Evolutionary conservation across 2,797 vertebrate genomes (phyloP).

Genomic region (Rhyacichthys aspro): DNA sequence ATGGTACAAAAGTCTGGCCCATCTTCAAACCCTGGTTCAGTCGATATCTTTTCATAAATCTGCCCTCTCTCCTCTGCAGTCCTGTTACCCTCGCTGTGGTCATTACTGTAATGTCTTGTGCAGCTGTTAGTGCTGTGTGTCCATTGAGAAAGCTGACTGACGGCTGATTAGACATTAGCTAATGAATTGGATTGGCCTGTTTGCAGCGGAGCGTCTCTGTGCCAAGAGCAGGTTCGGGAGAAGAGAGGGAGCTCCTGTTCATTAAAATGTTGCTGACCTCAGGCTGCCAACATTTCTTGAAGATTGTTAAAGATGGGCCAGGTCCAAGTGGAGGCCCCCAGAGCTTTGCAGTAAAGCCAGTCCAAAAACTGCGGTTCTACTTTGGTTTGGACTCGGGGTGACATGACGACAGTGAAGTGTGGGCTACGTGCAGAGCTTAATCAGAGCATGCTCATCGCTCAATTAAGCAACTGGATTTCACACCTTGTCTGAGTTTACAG

Average conservation of each 20-base stretch:
- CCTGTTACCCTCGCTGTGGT: neutral
- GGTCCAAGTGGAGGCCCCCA: neutral
- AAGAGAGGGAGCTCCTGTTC: neutral
- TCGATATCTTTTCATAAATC: neutral
- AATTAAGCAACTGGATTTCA: no score
- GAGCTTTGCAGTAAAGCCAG: neutral
- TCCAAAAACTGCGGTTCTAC: neutral
- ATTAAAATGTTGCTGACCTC: constrained; percentile 7
- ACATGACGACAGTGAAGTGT: no score
- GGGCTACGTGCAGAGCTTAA: no score
- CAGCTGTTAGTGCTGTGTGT: constrained; percentile 1
- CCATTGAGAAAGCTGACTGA: constrained; percentile 27
- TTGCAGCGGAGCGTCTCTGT: neutral
- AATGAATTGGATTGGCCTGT: constrained; percentile 31
- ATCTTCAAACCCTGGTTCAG: no score
- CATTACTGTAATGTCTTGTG: constrained; percentile 10
- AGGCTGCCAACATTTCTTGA: neutral
- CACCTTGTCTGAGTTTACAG: no score
- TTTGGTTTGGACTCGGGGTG: no score
- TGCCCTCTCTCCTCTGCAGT: neutral
- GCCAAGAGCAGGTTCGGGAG: constrained; percentile 2
- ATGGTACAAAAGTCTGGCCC: no score
- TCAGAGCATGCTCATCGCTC: no score
- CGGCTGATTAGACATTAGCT: constrained; percentile 39
- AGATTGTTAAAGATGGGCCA: neutral